Base-by-base conservation (phyloP, 2,888 invertebrate genomes). In the Byasa hedistus region DNA sequence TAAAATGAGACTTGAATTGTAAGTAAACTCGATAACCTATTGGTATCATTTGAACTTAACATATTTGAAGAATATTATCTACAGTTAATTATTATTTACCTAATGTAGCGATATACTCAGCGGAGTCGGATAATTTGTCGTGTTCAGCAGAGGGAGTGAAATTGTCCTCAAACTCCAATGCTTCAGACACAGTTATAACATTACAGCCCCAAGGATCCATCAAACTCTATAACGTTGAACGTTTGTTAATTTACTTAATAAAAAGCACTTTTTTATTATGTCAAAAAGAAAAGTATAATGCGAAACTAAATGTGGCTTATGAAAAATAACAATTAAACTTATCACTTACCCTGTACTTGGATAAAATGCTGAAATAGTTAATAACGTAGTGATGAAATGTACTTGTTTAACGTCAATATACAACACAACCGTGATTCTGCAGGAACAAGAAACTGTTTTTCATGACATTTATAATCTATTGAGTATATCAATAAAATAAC, bases 81-180 rank as follows among this genome's bases (percentile, higher is more conserved):
- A n/a, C 32, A 10, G 1, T 32, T 1, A 32, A 61, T 61, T 27
- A 5, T 19, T 21, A 51, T 72, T 22, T 87, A 96, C 96, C 95
- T 75, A 96, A 92, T 71, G 93, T 85, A 69, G 94, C 94, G 64
- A 96, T 85, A 82, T 95, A 95, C 76, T 94, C 92, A 17, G 93
- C 92, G 1, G 95, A 95, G 76, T 94, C 94, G 0, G 93, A 92
- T 64, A 95, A 82, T 71, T 89, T 92, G 64, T 83, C 81, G 61
- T 74, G 76, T 67, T 82, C 76, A 32, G 73, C 73, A 67, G 79
- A 76, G 39, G 92, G 87, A 71, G 86, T 82, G 76, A 94, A 94
- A 80, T 94, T 91, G 74, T 94, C 94, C 82, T 94, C 94, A 73
- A 94, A 94, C 76, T 85, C 80, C 67, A 85, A 72, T 58, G 75